A percentile compares a stretch with the other conserved stretches of the same genome.
These are phyloP conservation scores for Paraescarpia echinospica DNA, from an alignment of 1,140 invertebrate genomes.

Conservation along the genomic window DNA sequence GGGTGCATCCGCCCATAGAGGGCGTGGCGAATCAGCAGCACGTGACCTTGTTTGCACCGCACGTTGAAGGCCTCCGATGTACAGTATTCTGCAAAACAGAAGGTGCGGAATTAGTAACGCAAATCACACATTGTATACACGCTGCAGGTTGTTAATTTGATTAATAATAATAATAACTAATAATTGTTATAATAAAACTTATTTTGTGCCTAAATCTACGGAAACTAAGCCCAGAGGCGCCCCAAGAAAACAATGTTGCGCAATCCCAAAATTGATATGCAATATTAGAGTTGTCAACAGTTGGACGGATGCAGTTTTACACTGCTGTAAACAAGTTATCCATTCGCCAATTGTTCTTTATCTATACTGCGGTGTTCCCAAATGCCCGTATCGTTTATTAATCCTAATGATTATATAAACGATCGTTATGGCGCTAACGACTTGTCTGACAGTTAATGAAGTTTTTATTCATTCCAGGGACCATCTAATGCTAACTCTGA, in stretches of 20 bases:
- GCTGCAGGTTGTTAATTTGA: no score
- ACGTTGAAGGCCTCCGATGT: constrained; percentile 25
- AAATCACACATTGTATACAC: no score
- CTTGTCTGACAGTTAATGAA: not conserved
- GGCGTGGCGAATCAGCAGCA: constrained; percentile 22
- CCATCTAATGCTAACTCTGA: not conserved
- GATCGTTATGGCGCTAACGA: not conserved
- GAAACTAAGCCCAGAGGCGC: no score
- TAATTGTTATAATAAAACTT: no score
- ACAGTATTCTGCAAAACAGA: constrained; percentile 20
- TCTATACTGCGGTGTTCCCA: not conserved
- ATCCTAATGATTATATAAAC: not conserved
- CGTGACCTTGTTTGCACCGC: constrained; percentile 19
- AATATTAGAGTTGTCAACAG: no score
- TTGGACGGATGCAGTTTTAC: no score
- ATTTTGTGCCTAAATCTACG: no score
- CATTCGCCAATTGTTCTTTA: not conserved
- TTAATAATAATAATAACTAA: no score
- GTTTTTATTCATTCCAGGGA: not conserved
- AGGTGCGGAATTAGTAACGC: no score
- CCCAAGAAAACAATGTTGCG: no score
- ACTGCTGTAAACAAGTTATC: not conserved
- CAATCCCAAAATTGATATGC: no score
- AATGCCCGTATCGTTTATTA: not conserved
- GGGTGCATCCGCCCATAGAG: constrained; percentile 29